Percentiles rank a stretch among this genome's conserved stretches.
Evolutionary conservation across 2,888 invertebrate species (phyloP).

Genomic region (Tiliacea aurago): DNA sequence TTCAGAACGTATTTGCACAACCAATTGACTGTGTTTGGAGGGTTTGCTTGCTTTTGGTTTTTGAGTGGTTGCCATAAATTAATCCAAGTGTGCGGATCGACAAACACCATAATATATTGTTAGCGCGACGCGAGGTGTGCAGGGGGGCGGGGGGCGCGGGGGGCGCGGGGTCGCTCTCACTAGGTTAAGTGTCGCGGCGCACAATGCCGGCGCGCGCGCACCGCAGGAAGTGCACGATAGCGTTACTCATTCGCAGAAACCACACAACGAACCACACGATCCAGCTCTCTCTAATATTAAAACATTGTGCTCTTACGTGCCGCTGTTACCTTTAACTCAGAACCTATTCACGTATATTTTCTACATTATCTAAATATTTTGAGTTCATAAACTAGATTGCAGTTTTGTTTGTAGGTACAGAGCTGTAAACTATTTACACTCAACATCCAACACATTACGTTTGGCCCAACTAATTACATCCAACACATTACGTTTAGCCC

Average conservation of each 20-base stretch:
- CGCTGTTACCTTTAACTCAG: background rate
- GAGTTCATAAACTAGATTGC: background rate
- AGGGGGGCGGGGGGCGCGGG: conserved; percentile 4
- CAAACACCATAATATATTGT: conserved; percentile 69
- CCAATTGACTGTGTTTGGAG: conserved; percentile 70
- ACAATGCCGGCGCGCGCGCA: conserved; percentile 58
- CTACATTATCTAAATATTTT: background rate
- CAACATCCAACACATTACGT: background rate
- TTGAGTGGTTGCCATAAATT: conserved; percentile 80
- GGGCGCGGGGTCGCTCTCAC: conserved; percentile 42
- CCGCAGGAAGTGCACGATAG: conserved; percentile 64
- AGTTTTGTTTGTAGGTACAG: background rate
- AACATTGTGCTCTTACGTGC: conserved; percentile 25
- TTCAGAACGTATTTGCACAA: conserved; percentile 67
- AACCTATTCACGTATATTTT: background rate
- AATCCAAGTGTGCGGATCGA: conserved; percentile 71
- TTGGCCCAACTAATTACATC: too few species aligned
- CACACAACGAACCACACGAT: conserved; percentile 55
- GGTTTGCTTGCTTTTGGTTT: conserved; percentile 75
- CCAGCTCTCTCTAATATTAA: conserved; percentile 47
- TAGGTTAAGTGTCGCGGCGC: conserved; percentile 67
- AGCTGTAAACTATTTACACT: background rate
- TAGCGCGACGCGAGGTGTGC: conserved; percentile 33
- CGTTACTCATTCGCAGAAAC: conserved; percentile 77
- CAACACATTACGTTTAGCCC: background rate